Base-by-base conservation (phyloP, 2,888 invertebrate species). In the Xestia rhomboidea region DNA sequence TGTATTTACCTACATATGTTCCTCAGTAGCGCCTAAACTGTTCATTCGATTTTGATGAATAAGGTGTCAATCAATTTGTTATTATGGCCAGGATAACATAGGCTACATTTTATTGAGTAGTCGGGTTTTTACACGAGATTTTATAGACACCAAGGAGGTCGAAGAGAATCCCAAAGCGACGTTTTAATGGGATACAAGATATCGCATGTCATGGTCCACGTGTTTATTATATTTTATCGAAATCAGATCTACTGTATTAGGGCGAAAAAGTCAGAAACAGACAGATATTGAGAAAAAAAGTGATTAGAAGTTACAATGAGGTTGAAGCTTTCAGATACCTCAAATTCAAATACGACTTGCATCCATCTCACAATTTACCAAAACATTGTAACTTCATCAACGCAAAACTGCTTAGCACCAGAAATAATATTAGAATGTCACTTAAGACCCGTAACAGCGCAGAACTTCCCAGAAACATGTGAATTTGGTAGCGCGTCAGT, bases 401-500 rank as follows among this genome's bases (percentile, higher is more conserved):
- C 38, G 46, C n/a, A 18, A 15, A 54, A 46, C 24, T 8, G 44
- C 3, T 46, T 5, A 41, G 2, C 24, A 21, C 18, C 7, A 24
- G 3, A 51, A 57, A 44, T 49, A 38, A 64, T 27, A 81, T 63
- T 49, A 54, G 34, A 68, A 63, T 5, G n/a, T 15, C 4, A 44
- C 11, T 18, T 15, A n/a, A 41, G 73, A 73, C 57, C 54, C 60
- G 13, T 64, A n/a, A n/a, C 64, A 64, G 18, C 51, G 46, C 57
- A 51, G 46, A 64, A 75, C 73, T 73, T 70, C 51, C 38, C 30
- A 18, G 70, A 72, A 75, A 68, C 66, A 66, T 77, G 68, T 66
- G 76, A 80, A 79, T 87, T 77, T 69, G 30, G 34, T 38, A 78
- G 68, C 44, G 18, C 34, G 11, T 70, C 44, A 46, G 70, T 78